A percentile compares a stretch with the other conserved stretches of the same genome.
phyloP scores from a whole-genome alignment of 2,797 vertebrate genomes.

The Vultur gryphus region DNA sequence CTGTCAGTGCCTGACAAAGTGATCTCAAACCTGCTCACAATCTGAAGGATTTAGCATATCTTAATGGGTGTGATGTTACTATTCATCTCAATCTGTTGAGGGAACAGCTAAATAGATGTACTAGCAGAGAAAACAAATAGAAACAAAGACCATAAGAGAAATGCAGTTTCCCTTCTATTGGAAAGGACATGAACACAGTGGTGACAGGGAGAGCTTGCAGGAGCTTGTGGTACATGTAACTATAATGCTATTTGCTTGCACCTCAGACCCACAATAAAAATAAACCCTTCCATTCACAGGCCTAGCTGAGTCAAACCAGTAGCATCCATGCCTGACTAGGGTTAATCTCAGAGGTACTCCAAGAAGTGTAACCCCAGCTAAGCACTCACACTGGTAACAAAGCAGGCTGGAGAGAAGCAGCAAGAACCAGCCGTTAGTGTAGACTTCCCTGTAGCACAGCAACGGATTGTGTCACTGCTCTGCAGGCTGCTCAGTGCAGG shows the following conservation, averaged over 20 bases:
- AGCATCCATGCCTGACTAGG: background rate
- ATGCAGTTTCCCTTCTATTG: background rate
- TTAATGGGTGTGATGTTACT: background rate
- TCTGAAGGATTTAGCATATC: background rate
- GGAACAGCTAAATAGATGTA: background rate
- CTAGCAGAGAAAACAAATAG: background rate
- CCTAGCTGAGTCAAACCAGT: background rate
- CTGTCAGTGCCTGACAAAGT: background rate
- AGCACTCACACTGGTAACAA: background rate
- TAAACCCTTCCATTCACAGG: background rate
- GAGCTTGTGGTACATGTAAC: background rate
- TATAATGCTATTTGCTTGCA: background rate
- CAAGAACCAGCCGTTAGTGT: background rate
- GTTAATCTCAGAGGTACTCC: background rate
- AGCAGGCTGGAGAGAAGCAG: background rate
- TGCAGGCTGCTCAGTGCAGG: background rate
- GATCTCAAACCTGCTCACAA: background rate
- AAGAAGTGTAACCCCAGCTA: background rate
- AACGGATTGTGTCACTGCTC: background rate
- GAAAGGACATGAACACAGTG: background rate
- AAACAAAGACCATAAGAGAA: background rate
- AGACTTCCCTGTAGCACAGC: background rate
- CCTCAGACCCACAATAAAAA: background rate
- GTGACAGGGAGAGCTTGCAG: background rate
- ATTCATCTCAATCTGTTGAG: background rate